These are phyloP conservation scores for Nematostella vectensis DNA, from an alignment of 92 coral and sea anemone genomes.

Conservation along the genomic window DNA sequence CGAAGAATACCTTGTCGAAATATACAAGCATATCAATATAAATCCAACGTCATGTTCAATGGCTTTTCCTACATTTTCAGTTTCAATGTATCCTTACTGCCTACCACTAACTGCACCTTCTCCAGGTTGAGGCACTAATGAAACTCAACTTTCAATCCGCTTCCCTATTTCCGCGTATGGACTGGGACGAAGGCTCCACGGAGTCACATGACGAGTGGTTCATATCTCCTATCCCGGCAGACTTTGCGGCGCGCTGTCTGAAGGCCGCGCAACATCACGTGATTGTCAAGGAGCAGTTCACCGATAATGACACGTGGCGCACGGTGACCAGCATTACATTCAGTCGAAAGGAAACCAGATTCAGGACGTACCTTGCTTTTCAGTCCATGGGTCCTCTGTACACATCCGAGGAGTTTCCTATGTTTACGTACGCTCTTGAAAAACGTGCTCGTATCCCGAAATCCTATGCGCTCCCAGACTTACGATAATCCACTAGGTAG, in stretches of 20 bases:
- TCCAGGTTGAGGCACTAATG: constrained; percentile 10
- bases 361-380: constrained; percentile 25
- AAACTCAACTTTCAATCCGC: constrained; percentile 11
- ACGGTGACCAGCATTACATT: constrained; percentile 68
- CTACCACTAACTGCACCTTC: too few species aligned
- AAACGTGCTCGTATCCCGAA: constrained; percentile 17
- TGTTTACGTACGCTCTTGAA: constrained; percentile 24
- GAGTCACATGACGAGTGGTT: constrained; percentile 20
- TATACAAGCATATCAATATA: too few species aligned
- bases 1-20: too few species aligned
- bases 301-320: constrained; percentile 64
- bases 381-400: constrained; percentile 47
- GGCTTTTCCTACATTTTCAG: too few species aligned
- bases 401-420: constrained; percentile 40
- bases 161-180: constrained; percentile 17
- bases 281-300: constrained; percentile 68
- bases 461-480: constrained; percentile 1
- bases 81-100: too few species aligned
- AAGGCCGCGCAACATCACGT: constrained; percentile 65
- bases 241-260: constrained; percentile 56
- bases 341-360: constrained; percentile 50
- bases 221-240: constrained; percentile 49
- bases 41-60: too few species aligned
- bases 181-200: constrained; percentile 12
- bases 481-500: too few species aligned